These are phyloP conservation scores for Argyresthia goedartella DNA, from an alignment of 2,888 invertebrate species.

Conservation along the genomic window DNA sequence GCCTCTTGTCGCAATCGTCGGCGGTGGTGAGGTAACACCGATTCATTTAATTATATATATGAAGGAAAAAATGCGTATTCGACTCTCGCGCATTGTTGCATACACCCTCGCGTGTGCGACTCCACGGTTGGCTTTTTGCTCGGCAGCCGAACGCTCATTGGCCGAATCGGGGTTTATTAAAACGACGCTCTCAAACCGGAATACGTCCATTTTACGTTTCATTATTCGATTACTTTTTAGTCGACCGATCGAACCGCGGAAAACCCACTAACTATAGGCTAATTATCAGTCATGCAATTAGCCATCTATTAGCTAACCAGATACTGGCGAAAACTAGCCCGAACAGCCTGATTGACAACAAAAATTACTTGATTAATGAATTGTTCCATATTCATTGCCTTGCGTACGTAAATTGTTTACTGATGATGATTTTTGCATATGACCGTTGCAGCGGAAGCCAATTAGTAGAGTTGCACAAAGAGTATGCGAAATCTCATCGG, in stretches of 20 bases:
- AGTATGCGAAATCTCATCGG: slow-evolving; percentile 21
- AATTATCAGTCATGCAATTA: slow-evolving; percentile 28
- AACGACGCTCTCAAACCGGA: slow-evolving; percentile 43
- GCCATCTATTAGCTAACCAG: slow-evolving; percentile 19
- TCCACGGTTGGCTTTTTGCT: slow-evolving; percentile 35
- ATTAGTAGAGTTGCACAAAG: slow-evolving; percentile 23
- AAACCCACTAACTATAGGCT: slow-evolving; percentile 14
- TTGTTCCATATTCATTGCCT: not conserved
- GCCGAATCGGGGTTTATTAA: slow-evolving; percentile 30
- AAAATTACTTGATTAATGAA: not conserved
- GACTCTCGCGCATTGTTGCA: slow-evolving; percentile 47
- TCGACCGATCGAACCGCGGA: slow-evolving; percentile 29
- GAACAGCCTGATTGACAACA: not conserved
- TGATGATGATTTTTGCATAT: too few relatives aligned
- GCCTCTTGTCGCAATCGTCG: slow-evolving; percentile 64
- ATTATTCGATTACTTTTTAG: slow-evolving; percentile 34
- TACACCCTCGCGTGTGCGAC: slow-evolving; percentile 29
- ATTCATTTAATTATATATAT: slow-evolving; percentile 62
- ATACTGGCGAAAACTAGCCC: slow-evolving; percentile 11
- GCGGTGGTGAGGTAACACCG: slow-evolving; percentile 62
- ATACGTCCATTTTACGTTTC: slow-evolving; percentile 38
- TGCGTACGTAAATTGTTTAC: too few relatives aligned
- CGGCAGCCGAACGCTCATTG: slow-evolving; percentile 30
- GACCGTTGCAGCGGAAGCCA: not conserved
- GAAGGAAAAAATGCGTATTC: slow-evolving; percentile 43